A percentile compares a stretch with the other conserved stretches of the same genome.
These are phyloP conservation scores for Phoenicopterus ruber DNA, from an alignment of 2,113 vertebrate genomes.

Conservation along the genomic window DNA sequence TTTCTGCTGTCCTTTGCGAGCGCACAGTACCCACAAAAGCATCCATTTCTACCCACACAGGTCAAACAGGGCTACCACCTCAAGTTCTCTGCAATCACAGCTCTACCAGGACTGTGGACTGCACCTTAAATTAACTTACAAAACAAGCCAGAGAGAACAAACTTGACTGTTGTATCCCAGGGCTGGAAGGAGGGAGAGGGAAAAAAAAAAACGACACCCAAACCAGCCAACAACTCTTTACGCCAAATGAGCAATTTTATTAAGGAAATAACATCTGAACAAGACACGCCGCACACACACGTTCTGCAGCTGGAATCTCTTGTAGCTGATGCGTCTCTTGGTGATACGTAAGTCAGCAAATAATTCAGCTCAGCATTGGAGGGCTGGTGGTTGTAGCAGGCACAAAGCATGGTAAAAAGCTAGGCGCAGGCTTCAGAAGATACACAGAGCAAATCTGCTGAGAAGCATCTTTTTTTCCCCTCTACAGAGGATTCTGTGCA, in stretches of 20 bases:
- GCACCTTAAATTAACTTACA: background rate
- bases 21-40: background rate
- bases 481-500: background rate
- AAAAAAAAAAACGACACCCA: background rate
- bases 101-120: background rate
- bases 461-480: background rate
- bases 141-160: background rate
- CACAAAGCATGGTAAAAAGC: background rate
- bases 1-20: background rate
- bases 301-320: conserved; percentile 17
- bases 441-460: background rate
- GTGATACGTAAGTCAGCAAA: background rate
- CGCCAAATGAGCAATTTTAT: background rate
- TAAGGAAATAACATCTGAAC: conserved; percentile 38
- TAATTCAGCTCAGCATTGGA: background rate
- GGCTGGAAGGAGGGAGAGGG: background rate
- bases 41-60: background rate
- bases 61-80: background rate
- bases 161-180: background rate
- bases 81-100: background rate
- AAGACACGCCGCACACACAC: background rate
- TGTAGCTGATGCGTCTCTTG: background rate
- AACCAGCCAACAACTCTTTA: background rate
- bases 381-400: background rate
- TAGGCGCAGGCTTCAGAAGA: background rate